Evolutionary conservation across 2,113 vertebrate species (phyloP).

Genomic region (Vidua chalybeata): DNA sequence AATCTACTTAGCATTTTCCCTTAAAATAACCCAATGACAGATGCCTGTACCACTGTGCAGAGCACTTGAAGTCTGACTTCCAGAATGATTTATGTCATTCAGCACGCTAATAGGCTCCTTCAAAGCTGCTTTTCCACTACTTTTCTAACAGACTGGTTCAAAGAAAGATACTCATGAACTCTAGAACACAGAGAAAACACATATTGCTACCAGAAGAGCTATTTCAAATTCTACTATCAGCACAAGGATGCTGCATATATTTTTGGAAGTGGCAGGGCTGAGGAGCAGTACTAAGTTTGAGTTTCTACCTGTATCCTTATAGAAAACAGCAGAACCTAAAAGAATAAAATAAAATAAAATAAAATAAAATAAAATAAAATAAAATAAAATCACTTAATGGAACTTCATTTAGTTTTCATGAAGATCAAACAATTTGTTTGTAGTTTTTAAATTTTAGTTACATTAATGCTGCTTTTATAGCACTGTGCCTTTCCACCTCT

Average conservation of each 20-base stretch:
- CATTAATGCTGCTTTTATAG: neutral
- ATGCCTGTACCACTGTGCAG: neutral
- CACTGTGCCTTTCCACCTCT: neutral
- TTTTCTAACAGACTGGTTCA: neutral
- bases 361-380: neutral
- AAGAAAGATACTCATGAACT: neutral
- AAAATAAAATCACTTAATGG: neutral
- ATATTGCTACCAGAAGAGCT: neutral
- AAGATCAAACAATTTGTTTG: neutral
- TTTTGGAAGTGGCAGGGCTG: neutral
- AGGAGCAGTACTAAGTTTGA: neutral
- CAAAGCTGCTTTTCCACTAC: neutral
- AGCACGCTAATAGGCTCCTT: neutral
- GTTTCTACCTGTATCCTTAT: neutral
- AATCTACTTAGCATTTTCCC: neutral
- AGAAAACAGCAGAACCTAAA: neutral
- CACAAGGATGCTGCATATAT: neutral
- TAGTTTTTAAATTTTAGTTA: neutral
- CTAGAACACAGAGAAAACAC: neutral
- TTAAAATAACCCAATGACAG: neutral
- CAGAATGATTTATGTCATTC: neutral
- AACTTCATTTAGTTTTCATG: neutral
- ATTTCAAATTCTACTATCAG: neutral
- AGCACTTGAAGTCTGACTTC: neutral
- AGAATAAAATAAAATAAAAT: neutral